These are phyloP conservation scores for Chrysocyon brachyurus DNA, from an alignment of 2,797 vertebrate genomes.

Conservation along the genomic window DNA sequence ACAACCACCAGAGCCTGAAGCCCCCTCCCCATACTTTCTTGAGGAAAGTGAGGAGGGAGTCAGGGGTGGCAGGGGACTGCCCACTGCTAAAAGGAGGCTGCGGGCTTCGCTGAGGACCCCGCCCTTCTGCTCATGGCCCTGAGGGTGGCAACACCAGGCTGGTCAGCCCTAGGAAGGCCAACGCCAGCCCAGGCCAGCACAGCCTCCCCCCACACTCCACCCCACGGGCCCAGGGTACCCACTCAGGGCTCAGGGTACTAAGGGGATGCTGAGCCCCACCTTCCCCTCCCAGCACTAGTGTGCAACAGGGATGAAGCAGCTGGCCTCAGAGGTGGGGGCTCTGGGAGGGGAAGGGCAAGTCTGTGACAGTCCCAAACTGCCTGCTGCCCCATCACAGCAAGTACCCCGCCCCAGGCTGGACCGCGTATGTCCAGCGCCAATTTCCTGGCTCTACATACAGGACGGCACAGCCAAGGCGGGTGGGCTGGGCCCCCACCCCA, in stretches of 20 bases:
- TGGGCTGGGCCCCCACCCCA: rapidly evolving
- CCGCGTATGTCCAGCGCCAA: neutral
- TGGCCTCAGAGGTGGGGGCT: rapidly evolving
- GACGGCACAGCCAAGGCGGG: neutral
- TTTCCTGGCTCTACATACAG: neutral
- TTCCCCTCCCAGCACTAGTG: neutral
- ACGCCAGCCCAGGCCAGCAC: rapidly evolving
- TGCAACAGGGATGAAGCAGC: neutral
- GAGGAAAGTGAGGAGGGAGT: no score
- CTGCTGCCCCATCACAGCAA: rapidly evolving
- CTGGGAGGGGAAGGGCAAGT: rapidly evolving
- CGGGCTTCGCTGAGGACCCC: neutral
- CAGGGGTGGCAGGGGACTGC: rapidly evolving
- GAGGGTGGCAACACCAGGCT: neutral
- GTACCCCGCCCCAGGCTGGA: neutral
- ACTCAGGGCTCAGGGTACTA: neutral
- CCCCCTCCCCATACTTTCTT: rapidly evolving
- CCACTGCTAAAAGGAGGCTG: neutral
- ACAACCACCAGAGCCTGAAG: rapidly evolving
- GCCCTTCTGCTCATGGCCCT: neutral
- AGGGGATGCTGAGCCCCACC: neutral
- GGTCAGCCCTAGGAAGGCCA: neutral
- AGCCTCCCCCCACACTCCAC: neutral
- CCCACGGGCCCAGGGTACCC: neutral
- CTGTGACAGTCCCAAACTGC: neutral